Conservation (phyloP, 2,888 invertebrate species). For the Cacoxenus indagator region DNA sequence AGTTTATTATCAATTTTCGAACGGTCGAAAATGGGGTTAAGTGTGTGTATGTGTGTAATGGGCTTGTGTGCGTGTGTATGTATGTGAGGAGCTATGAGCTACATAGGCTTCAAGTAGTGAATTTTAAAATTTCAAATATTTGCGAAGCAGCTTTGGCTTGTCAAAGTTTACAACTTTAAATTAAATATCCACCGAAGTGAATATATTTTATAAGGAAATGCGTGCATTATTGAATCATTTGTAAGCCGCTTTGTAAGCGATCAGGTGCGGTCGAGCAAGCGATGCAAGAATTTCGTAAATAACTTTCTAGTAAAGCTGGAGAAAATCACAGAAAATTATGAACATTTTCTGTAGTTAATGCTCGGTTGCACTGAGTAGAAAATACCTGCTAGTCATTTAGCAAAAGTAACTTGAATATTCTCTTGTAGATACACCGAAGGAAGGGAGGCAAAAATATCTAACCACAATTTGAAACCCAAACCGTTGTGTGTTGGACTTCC, state of each 20-base stretch:
- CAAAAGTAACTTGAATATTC: neutral
- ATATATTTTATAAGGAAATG: no score
- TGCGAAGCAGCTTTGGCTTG: neutral
- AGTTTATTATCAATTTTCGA: constrained; percentile 9
- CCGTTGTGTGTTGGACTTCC: constrained; percentile 35
- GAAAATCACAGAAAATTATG: neutral
- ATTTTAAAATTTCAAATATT: no score
- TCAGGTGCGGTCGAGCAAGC: no score
- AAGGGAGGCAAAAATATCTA: constrained; percentile 23
- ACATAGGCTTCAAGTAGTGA: neutral
- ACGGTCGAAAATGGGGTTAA: constrained; percentile 18
- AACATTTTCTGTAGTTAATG: no score
- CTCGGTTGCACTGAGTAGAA: constrained; percentile 19
- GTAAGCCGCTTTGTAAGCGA: no score
- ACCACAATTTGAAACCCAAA: constrained; percentile 45
- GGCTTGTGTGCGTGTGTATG: neutral
- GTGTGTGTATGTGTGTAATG: neutral
- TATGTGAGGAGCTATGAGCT: neutral
- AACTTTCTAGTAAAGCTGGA: no score
- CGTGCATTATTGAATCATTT: no score
- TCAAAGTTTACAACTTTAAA: neutral
- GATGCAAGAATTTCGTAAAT: no score
- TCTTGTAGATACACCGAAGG: neutral
- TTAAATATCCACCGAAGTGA: no score
- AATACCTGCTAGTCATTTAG: neutral